Conservation (phyloP, 2,113 vertebrate species). For the Zosterops lateralis region DNA sequence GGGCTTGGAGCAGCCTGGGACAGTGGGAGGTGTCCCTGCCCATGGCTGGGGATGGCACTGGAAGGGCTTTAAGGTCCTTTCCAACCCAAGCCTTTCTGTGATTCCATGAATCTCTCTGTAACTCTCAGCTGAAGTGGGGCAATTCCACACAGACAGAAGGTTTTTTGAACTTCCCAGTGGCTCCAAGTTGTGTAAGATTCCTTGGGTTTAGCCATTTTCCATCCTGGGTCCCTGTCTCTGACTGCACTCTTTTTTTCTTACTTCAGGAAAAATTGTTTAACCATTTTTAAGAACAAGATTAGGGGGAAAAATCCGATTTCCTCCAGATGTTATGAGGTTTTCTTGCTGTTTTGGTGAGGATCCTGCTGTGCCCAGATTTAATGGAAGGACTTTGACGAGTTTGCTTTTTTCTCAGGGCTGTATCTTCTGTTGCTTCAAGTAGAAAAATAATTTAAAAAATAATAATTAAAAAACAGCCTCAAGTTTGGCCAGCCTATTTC, state of each 20-base stretch:
- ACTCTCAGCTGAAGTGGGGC: not conserved
- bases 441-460: not conserved
- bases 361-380: slow-evolving; percentile 17
- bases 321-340: not conserved
- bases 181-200: slow-evolving; percentile 8
- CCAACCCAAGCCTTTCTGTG: not conserved
- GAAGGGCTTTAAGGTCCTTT: not conserved
- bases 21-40: not conserved
- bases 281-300: slow-evolving; percentile 30
- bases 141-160: not conserved
- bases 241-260: not conserved
- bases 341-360: slow-evolving; percentile 12
- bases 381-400: not conserved
- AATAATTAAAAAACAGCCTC: not conserved
- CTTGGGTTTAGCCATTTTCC: slow-evolving; percentile 1
- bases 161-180: not conserved
- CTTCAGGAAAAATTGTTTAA: slow-evolving; percentile 29
- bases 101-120: fast-evolving
- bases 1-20: not conserved
- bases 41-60: fast-evolving
- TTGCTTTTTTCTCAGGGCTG: slow-evolving; percentile 31
- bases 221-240: not conserved
- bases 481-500: not conserved
- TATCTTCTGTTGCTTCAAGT: slow-evolving; percentile 14
- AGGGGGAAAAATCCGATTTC: not conserved